Base-by-base conservation (phyloP, 2,113 vertebrate genomes). In the Eretmochelys imbricata region DNA sequence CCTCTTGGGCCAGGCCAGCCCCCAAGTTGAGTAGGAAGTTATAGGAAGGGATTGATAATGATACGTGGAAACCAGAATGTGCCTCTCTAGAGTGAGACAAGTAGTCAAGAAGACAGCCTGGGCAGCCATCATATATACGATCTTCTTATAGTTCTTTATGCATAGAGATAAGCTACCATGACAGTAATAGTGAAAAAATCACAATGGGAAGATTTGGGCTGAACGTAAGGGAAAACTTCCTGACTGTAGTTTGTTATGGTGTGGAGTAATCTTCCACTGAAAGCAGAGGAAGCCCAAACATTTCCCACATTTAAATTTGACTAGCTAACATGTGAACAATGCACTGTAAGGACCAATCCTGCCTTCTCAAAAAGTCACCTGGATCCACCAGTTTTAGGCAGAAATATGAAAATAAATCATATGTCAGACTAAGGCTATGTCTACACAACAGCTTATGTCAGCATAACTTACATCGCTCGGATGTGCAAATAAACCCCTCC, bases 211-310 rank as follows among this genome's bases (percentile, higher is more conserved):
- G 79, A 90, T 42, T 79, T 87, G 91, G 57, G 79, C 5, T 50
- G 80, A 94, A 65, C 79, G 86, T 62, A 75, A 93, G 50, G 80
- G 57, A 85, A 95, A 93, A 87, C 85, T 46, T 31, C 29, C 13
- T 5, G 35, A 62, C 1, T 1, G n/a, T 89, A 94, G 59, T 14
- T 90, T 95, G 91, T 85, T 79, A 55, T 62, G 80, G 80, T 42
- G 50, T 75, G 93, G 54, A 92, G 81, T 54, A 89, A 81, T 27
- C 91, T 75, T 85, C 54, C 81, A 11, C 24, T 87, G 84, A 57
- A 94, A 91, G 84, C 3, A 79, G 82, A 87, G 48, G 69, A 83
- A 20, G 31, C 4, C 51, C 85, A 87, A 87, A 76, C 42, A 65
- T 35, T 91, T 80, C 65, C 62, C 51, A 91, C 31, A 65, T 65